Evolutionary conservation across 2,797 vertebrate species (phyloP), one percentile per base, ranked within the genome.

Genomic region (Epinephelus awoara): DNA sequence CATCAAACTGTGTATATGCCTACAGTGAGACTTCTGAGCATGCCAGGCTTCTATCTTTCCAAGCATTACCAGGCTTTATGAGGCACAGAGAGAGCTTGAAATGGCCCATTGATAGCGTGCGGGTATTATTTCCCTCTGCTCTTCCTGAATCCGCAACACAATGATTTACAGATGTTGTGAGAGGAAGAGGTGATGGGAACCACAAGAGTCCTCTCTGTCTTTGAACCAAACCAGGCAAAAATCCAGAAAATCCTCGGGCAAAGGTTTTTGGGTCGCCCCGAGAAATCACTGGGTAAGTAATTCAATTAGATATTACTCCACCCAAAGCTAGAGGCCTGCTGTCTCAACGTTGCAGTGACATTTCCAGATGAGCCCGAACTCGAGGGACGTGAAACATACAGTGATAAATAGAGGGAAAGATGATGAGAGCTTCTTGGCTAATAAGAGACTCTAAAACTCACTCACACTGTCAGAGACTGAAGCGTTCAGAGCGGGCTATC

Each of bases 81-180:
- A 90, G 83, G 82, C 78, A 82, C 40, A 3, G 72, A 90, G 79
- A 80, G 34, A 69, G 71, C 75, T 88, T 88, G 77, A 90, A 92
- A 91, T 80, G 80, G 76, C 64, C 89, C 88, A 91, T 89, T 93
- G 89, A 90, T 84, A 73, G 67, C 84, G 82, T 42, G 65, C 6
- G 67, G 86, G 72, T 88, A 87, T 89, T 67, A 85, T 87, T 88
- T 83, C 75, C 83, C 76, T 79, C 68, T 79, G 74, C 88, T 91
- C 88, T 89, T 84, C 84, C 80, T 79, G 57, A 85, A 84, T 85
- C 90, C 51, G 1, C 62, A 68, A 72, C 57, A 50, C 73, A 91
- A 93, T 88, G 84, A 89, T 85, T 93, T 83, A 85, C 94, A 95
- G 92, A 93, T 94, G 92, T 92, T 83, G 83, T 50, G 17, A 85